Evolutionary conservation across 2,797 vertebrate species (phyloP).

Genomic region (Cyclura pinguis): DNA sequence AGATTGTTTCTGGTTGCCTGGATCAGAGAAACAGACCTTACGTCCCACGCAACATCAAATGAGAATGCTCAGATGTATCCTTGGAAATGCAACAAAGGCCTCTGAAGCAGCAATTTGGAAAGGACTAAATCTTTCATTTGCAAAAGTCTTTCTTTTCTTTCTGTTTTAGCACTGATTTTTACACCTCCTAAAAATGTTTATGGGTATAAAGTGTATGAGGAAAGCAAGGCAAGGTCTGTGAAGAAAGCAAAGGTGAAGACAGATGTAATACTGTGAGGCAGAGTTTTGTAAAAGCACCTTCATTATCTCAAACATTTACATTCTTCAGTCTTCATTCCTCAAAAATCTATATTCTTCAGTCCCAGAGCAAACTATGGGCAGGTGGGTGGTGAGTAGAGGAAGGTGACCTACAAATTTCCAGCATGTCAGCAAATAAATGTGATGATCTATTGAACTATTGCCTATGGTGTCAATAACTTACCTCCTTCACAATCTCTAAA

Average conservation of each 20-base stretch:
- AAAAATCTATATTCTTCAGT: background rate
- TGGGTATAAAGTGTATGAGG: conserved; percentile 47
- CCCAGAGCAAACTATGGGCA: background rate
- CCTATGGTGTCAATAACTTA: background rate
- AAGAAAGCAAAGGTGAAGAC: conserved; percentile 53
- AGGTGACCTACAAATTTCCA: background rate
- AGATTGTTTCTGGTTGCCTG: background rate
- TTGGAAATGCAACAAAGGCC: conserved; percentile 16
- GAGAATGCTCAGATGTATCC: background rate
- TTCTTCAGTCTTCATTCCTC: too few relatives aligned
- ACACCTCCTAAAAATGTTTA: conserved; percentile 52
- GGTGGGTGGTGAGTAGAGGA: too few relatives aligned
- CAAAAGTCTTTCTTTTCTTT: conserved; percentile 71
- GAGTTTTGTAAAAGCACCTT: background rate
- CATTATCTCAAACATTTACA: background rate
- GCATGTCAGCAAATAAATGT: background rate
- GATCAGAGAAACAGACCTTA: background rate
- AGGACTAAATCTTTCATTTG: conserved; percentile 33
- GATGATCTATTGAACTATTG: background rate
- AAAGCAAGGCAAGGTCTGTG: conserved; percentile 72
- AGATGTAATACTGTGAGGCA: conserved; percentile 15
- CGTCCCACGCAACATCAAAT: background rate
- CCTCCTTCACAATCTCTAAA: background rate
- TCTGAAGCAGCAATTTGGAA: conserved; percentile 17
- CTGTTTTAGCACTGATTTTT: conserved; percentile 75